Evolutionary conservation across 2,888 invertebrate species (phyloP).

Genomic region (Meandrusa payeni): DNA sequence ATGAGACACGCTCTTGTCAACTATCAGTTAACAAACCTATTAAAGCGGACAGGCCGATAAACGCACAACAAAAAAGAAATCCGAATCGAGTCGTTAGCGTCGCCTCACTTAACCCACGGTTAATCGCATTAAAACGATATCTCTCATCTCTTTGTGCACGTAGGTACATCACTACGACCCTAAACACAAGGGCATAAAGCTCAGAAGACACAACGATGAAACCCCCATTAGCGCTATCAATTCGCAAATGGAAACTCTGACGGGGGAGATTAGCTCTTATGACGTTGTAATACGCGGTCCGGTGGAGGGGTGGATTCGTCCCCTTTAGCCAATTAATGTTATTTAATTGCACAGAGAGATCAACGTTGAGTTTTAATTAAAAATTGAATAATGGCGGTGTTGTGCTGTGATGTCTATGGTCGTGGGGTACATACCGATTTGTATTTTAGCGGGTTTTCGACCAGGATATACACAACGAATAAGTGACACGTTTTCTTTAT

Average conservation of each 20-base stretch:
- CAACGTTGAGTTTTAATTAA: slow-evolving; percentile 71
- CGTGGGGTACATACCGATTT: slow-evolving; percentile 25
- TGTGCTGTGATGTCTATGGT: slow-evolving; percentile 36
- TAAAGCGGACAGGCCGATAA: slow-evolving; percentile 36
- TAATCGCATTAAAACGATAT: slow-evolving; percentile 73
- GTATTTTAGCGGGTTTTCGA: background rate
- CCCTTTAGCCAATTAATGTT: slow-evolving; percentile 74
- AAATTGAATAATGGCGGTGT: slow-evolving; percentile 44
- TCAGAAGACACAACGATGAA: background rate
- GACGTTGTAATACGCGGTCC: slow-evolving; percentile 31
- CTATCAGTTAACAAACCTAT: slow-evolving; percentile 28
- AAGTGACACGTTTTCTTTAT: no score
- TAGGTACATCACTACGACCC: slow-evolving; percentile 13
- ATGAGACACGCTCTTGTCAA: slow-evolving; percentile 3
- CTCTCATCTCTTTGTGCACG: slow-evolving; percentile 70
- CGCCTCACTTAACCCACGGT: slow-evolving; percentile 66
- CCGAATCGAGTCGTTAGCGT: slow-evolving; percentile 69
- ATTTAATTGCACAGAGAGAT: slow-evolving; percentile 76
- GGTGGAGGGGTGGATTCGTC: slow-evolving; percentile 35
- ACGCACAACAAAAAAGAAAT: slow-evolving; percentile 39
- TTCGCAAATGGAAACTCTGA: slow-evolving; percentile 57
- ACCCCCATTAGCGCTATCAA: slow-evolving; percentile 34
- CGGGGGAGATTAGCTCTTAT: slow-evolving; percentile 42
- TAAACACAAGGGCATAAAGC: slow-evolving; percentile 15
- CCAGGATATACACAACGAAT: no score